phyloP scores from a whole-genome alignment of 2,113 vertebrate genomes.

The Dascyllus trimaculatus region DNA sequence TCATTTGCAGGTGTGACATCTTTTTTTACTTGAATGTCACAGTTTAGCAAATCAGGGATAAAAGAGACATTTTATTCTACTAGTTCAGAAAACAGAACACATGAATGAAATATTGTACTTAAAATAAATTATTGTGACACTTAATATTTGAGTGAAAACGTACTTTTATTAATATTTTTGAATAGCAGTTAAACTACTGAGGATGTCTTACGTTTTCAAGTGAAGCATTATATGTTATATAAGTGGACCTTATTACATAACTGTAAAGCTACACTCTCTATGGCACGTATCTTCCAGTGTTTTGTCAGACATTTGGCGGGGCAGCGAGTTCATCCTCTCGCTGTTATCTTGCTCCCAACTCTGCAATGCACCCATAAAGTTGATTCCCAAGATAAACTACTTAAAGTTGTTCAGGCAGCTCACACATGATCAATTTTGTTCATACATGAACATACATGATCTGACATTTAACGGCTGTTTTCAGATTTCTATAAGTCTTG shows the following conservation, averaged over 20 bases:
- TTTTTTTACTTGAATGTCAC: background rate
- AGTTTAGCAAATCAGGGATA: background rate
- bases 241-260: slow-evolving; percentile 2
- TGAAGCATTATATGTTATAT: background rate
- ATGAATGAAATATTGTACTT: too few species aligned
- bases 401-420: background rate
- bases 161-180: background rate
- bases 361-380: background rate
- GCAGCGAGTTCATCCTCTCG: slow-evolving; percentile 6
- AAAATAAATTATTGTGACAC: too few species aligned
- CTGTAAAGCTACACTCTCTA: background rate
- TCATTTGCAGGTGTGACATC: background rate
- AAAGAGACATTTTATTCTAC: background rate
- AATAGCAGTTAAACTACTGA: background rate
- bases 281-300: background rate
- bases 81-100: too few species aligned
- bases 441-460: too few species aligned
- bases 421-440: background rate
- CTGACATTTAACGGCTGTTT: slow-evolving; percentile 11
- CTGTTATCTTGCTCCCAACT: slow-evolving; percentile 21
- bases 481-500: background rate
- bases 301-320: background rate
- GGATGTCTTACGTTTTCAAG: background rate
- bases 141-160: background rate
- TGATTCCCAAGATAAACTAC: background rate